phyloP scores from a whole-genome alignment of 1,140 invertebrate genomes.

The Ceratina australensis region DNA sequence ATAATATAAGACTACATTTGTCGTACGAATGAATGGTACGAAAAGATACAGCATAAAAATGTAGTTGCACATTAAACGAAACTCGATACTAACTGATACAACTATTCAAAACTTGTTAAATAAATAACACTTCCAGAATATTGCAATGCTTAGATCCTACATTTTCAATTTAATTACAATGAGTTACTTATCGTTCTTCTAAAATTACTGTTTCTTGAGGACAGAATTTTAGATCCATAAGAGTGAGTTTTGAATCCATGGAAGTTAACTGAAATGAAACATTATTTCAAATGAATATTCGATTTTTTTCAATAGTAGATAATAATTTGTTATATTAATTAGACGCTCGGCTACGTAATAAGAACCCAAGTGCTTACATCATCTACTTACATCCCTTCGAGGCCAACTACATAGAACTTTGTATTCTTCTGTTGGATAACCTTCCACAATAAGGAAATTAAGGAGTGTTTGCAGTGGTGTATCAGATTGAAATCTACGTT shows the following conservation, averaged over 20 bases:
- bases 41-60: slow-evolving; percentile 68
- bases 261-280: slow-evolving; percentile 87
- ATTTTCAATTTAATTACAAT: slow-evolving; percentile 69
- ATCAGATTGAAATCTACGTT: slow-evolving; percentile 85
- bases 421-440: slow-evolving; percentile 91
- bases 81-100: slow-evolving; percentile 52
- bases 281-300: not conserved
- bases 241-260: slow-evolving; percentile 86
- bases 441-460: slow-evolving; percentile 92
- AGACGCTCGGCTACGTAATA: slow-evolving; percentile 44
- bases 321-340: slow-evolving; percentile 12
- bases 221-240: slow-evolving; percentile 90
- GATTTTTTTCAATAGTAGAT: no score
- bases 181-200: slow-evolving; percentile 89
- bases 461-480: slow-evolving; percentile 88
- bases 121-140: slow-evolving; percentile 76
- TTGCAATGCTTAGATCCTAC: slow-evolving; percentile 74
- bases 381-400: slow-evolving; percentile 90
- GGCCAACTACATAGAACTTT: slow-evolving; percentile 96
- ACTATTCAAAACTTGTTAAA: slow-evolving; percentile 72
- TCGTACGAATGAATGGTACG: slow-evolving; percentile 60
- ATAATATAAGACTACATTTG: slow-evolving; percentile 70
- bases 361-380: slow-evolving; percentile 56
- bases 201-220: slow-evolving; percentile 96
- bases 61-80: slow-evolving; percentile 64